phyloP scores from a whole-genome alignment of 1,140 invertebrate species.

The Stegodyphus mimosarum region DNA sequence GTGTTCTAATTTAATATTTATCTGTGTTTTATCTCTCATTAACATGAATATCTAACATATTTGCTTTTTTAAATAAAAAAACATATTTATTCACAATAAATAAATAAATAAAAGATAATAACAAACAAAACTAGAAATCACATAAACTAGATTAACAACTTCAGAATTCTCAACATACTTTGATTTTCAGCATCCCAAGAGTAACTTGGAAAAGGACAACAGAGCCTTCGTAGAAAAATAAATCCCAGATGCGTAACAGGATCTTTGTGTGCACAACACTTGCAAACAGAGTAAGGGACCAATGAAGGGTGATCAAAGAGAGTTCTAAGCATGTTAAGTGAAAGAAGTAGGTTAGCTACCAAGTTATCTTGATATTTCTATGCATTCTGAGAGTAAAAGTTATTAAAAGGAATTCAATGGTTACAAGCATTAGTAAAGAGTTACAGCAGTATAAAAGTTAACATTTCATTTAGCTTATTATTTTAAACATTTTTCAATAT shows the following conservation, averaged over 20 bases:
- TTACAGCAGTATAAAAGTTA: no score
- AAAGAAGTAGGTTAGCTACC: not conserved
- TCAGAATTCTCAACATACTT: conserved; percentile 69
- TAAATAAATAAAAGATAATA: not conserved
- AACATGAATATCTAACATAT: not conserved
- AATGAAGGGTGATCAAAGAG: conserved; percentile 94
- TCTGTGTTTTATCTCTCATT: no score
- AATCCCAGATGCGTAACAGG: conserved; percentile 94
- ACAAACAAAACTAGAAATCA: not conserved
- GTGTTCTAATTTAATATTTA: no score
- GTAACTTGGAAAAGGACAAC: conserved; percentile 96
- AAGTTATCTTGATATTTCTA: no score
- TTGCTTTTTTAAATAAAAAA: conserved; percentile 46
- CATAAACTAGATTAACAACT: not conserved
- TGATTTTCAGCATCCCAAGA: conserved; percentile 93
- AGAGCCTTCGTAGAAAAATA: conserved; percentile 93
- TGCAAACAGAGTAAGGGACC: conserved; percentile 98
- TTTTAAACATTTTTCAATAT: no score
- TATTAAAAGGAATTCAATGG: no score
- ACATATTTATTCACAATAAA: conserved; percentile 65
- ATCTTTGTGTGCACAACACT: conserved; percentile 98
- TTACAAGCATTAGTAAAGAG: no score
- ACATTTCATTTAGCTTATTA: no score
- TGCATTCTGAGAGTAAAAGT: no score
- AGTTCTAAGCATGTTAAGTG: conserved; percentile 75